These are phyloP conservation scores for Athalia circularis DNA, from an alignment of 2,888 invertebrate species.

Conservation along the genomic window DNA sequence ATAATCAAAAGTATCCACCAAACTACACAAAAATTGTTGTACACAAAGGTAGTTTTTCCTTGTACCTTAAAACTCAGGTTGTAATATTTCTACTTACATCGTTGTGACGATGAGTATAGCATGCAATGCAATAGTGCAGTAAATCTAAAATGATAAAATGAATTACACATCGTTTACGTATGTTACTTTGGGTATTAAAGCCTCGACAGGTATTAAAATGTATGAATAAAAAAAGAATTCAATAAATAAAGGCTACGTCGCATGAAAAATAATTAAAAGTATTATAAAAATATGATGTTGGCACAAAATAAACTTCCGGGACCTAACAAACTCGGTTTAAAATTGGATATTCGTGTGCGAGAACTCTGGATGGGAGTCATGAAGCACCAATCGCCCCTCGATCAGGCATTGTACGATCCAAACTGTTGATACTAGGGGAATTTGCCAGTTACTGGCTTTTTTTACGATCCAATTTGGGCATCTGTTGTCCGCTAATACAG, in stretches of 20 bases:
- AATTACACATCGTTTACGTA: constrained; percentile 6
- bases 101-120: no score
- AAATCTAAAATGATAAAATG: constrained; percentile 14
- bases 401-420: constrained; percentile 84
- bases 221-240: background rate
- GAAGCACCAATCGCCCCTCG: constrained; percentile 76
- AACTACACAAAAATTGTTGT: constrained; percentile 15
- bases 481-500: constrained; percentile 79
- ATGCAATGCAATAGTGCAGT: background rate
- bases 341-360: constrained; percentile 76
- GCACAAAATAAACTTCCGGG: background rate
- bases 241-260: background rate
- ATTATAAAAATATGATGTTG: background rate
- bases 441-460: constrained; percentile 76
- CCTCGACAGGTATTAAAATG: background rate
- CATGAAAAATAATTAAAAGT: no score
- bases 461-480: constrained; percentile 78
- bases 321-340: constrained; percentile 62
- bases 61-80: constrained; percentile 44
- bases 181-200: constrained; percentile 16
- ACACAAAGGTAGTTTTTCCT: constrained; percentile 37
- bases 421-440: constrained; percentile 81
- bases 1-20: constrained; percentile 18
- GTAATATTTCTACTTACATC: background rate
- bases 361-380: constrained; percentile 76